A percentile compares a stretch with the other conserved stretches of the same genome.
Conservation (phyloP, 2,797 vertebrate genomes). For the Ctenopoma kingsleyae region DNA sequence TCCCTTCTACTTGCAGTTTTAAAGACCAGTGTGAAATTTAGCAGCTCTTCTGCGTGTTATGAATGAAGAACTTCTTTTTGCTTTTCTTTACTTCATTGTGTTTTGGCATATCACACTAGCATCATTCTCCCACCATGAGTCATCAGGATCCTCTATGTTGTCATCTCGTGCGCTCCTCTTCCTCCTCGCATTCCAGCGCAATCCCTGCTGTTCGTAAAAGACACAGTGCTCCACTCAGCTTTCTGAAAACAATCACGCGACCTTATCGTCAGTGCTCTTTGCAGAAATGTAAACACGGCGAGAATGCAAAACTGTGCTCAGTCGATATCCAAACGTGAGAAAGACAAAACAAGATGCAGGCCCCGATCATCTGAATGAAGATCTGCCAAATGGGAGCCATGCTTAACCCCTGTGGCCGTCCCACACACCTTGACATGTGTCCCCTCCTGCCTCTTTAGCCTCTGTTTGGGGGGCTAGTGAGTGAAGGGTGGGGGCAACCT, state of each 20-base stretch:
- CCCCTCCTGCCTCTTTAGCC: slow-evolving; percentile 73
- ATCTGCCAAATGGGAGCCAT: slow-evolving; percentile 34
- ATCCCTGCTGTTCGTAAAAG: slow-evolving; percentile 43
- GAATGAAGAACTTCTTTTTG: slow-evolving; percentile 8
- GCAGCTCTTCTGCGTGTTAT: slow-evolving; percentile 16
- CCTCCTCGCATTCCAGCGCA: slow-evolving; percentile 52
- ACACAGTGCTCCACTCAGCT: slow-evolving; percentile 39
- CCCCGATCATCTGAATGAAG: slow-evolving; percentile 41
- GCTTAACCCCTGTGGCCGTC: slow-evolving; percentile 60
- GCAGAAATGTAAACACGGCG: slow-evolving; percentile 38
- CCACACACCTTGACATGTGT: slow-evolving; percentile 47
- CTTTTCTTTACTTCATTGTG: slow-evolving; percentile 30
- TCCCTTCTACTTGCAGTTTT: not conserved
- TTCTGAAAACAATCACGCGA: slow-evolving; percentile 16
- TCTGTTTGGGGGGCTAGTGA: slow-evolving; percentile 62
- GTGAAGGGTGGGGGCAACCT: slow-evolving; percentile 58
- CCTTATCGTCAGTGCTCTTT: slow-evolving; percentile 15
- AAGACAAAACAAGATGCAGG: slow-evolving; percentile 47
- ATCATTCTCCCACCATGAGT: slow-evolving; percentile 56
- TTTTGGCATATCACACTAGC: slow-evolving; percentile 38
- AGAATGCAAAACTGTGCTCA: slow-evolving; percentile 2
- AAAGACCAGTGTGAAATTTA: no score
- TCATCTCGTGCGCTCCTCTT: slow-evolving; percentile 36
- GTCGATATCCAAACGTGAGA: slow-evolving; percentile 1
- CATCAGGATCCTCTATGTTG: slow-evolving; percentile 49